These are phyloP conservation scores for Oscheius sp. DNA, from an alignment of 2,888 invertebrate genomes.

Conservation along the genomic window DNA sequence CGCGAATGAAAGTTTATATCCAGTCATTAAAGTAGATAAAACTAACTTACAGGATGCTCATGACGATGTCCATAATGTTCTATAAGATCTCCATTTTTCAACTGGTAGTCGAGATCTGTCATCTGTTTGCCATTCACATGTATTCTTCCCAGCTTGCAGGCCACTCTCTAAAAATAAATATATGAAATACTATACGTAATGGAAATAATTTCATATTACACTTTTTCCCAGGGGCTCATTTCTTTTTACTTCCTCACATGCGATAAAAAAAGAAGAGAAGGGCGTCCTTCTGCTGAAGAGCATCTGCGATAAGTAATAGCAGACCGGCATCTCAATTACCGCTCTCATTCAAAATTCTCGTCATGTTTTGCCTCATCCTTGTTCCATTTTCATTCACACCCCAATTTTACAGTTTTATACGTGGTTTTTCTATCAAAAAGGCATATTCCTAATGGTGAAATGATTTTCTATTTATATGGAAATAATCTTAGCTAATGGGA, in stretches of 20 bases:
- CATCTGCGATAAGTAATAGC: slow-evolving; percentile 27
- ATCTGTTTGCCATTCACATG: slow-evolving; percentile 93
- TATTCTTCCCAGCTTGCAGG: slow-evolving; percentile 89
- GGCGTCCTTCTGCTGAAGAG: slow-evolving; percentile 22
- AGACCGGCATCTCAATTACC: slow-evolving; percentile 39
- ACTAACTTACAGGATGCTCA: slow-evolving; percentile 64
- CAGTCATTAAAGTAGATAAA: neutral
- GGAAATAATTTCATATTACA: neutral
- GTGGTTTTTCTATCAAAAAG: no score
- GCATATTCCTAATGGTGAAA: no score
- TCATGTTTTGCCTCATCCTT: slow-evolving; percentile 28
- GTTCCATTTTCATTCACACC: neutral
- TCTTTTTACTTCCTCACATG: neutral
- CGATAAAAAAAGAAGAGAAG: neutral
- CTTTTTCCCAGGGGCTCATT: neutral
- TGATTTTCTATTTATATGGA: no score
- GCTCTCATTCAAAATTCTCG: slow-evolving; percentile 33
- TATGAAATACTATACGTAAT: neutral
- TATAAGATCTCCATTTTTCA: slow-evolving; percentile 80
- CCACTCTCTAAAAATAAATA: slow-evolving; percentile 79
- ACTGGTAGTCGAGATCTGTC: slow-evolving; percentile 83
- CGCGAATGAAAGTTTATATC: no score
- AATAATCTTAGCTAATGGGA: no score
- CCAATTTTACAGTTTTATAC: neutral
- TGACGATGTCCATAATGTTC: slow-evolving; percentile 68